Conservation (phyloP, 1,140 invertebrate species). For the Drosophila lowei region DNA sequence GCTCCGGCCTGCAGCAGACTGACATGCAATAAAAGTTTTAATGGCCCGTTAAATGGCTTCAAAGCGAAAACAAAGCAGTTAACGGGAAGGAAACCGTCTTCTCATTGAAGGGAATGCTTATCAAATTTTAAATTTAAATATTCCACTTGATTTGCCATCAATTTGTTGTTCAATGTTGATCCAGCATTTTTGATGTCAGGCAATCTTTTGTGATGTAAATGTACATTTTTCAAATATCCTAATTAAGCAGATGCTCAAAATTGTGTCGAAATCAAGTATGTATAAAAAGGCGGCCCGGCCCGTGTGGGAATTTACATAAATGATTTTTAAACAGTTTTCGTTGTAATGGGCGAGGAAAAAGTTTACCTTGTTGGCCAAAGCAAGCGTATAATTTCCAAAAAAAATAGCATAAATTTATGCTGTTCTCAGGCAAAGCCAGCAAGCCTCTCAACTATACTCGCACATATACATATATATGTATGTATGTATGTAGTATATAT, state of each 20-base stretch:
- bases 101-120: slow-evolving; percentile 1
- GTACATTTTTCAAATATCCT: slow-evolving; percentile 22
- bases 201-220: slow-evolving; percentile 63
- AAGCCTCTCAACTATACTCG: too few relatives aligned
- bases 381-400: slow-evolving; percentile 38
- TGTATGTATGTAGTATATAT: too few relatives aligned
- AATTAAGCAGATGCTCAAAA: slow-evolving; percentile 14
- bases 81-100: slow-evolving; percentile 10
- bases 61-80: slow-evolving; percentile 39
- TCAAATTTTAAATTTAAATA: slow-evolving; percentile 54
- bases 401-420: slow-evolving; percentile 50
- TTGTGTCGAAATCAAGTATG: slow-evolving; percentile 34
- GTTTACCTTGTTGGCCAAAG: slow-evolving; percentile 40
- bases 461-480: too few relatives aligned
- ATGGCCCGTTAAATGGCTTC: slow-evolving; percentile 54
- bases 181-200: slow-evolving; percentile 1
- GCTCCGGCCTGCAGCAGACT: not conserved
- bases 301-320: slow-evolving; percentile 57
- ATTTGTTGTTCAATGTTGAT: slow-evolving; percentile 18
- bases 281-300: slow-evolving; percentile 1
- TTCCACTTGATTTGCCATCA: slow-evolving; percentile 55
- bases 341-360: slow-evolving; percentile 19
- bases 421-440: too few relatives aligned
- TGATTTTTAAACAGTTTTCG: slow-evolving; percentile 37
- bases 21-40: slow-evolving; percentile 53